phyloP scores from a whole-genome alignment of 2,888 invertebrate genomes.

The Drosophila monieri region DNA sequence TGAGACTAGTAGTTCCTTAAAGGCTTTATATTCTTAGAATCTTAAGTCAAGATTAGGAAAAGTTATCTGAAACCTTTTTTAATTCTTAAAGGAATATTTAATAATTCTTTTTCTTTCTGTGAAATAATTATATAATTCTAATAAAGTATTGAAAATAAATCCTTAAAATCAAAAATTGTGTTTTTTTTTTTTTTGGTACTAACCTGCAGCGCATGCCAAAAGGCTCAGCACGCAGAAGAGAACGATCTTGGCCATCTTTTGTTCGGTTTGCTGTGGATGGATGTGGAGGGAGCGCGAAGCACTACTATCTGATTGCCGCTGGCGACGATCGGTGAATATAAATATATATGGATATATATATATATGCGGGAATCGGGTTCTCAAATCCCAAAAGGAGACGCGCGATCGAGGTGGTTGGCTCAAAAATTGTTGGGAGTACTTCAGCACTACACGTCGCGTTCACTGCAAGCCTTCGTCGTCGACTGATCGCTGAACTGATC shows the following conservation, averaged over 20 bases:
- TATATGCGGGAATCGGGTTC: slow-evolving; percentile 38
- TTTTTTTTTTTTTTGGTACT: slow-evolving; percentile 41
- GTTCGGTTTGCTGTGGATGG: slow-evolving; percentile 16
- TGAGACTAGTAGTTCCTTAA: too few species aligned
- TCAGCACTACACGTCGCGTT: slow-evolving; percentile 76
- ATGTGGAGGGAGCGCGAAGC: slow-evolving; percentile 17
- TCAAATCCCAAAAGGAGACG: slow-evolving; percentile 28
- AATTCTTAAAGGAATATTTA: not conserved
- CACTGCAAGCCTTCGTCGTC: slow-evolving; percentile 77
- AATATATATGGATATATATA: slow-evolving; percentile 4
- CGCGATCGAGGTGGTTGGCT: slow-evolving; percentile 44
- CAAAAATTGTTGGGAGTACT: slow-evolving; percentile 42
- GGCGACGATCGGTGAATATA: slow-evolving; percentile 41
- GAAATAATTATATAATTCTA: not conserved
- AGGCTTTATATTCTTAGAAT: too few species aligned
- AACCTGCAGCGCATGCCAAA: slow-evolving; percentile 80
- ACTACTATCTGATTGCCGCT: slow-evolving; percentile 41
- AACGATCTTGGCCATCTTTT: slow-evolving; percentile 78
- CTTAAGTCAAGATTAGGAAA: not conserved
- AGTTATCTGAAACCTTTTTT: not conserved
- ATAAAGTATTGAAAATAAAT: not conserved
- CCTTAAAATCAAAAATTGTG: slow-evolving; percentile 7
- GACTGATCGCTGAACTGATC: slow-evolving; percentile 69
- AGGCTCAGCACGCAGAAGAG: slow-evolving; percentile 77
- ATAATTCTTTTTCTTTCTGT: not conserved